Evolutionary conservation across 2,113 vertebrate genomes (phyloP).

Genomic region (Nothoprocta pentlandii): DNA sequence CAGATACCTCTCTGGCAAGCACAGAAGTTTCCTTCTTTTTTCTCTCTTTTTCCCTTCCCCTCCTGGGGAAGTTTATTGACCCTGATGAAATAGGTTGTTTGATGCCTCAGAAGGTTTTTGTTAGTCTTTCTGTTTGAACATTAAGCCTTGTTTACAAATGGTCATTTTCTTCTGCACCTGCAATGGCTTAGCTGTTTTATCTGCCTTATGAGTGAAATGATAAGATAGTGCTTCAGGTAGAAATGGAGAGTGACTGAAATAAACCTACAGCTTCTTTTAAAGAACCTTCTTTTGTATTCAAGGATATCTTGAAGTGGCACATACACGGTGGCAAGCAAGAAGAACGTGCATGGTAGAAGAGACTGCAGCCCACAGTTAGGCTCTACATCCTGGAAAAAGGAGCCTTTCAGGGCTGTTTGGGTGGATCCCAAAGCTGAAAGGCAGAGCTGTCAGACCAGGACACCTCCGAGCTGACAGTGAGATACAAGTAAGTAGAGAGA

Average conservation of each 20-base stretch:
- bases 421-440: background rate
- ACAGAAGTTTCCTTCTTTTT: background rate
- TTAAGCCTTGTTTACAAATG: accelerated
- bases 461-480: background rate
- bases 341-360: background rate
- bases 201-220: background rate
- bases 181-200: background rate
- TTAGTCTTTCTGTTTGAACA: background rate
- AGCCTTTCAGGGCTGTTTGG: accelerated
- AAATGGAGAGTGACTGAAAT: background rate
- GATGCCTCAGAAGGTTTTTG: background rate
- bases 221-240: background rate
- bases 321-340: background rate
- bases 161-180: background rate
- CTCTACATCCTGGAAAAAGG: background rate
- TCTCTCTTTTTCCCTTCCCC: background rate
- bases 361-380: accelerated
- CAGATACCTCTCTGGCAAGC: background rate
- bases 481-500: slow-evolving; percentile 38
- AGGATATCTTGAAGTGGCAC: background rate
- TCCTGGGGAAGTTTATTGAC: background rate
- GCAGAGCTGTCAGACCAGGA: background rate
- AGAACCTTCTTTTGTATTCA: background rate
- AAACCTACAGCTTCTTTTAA: background rate
- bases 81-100: background rate